Conservation (phyloP, 2,113 vertebrate species). For the Tetrao urogallus region DNA sequence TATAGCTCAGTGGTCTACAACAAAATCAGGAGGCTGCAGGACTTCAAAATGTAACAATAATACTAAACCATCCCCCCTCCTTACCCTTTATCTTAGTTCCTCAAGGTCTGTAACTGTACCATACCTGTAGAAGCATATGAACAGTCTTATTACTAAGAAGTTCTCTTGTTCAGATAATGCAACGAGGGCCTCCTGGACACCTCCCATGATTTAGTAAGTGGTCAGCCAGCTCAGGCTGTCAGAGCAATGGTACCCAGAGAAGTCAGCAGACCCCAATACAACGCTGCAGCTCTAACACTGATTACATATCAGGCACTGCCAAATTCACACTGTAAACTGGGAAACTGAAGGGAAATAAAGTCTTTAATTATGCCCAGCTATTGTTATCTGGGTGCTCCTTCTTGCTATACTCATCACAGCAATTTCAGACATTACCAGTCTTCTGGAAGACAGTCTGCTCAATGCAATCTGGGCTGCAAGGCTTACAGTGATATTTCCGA, state of each 20-base stretch:
- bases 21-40: background rate
- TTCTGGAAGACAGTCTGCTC: background rate
- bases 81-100: background rate
- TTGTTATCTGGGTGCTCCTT: background rate
- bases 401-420: background rate
- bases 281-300: background rate
- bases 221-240: background rate
- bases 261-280: fast-evolving
- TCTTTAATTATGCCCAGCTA: background rate
- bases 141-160: background rate
- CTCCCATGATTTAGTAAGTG: background rate
- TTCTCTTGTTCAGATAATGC: background rate
- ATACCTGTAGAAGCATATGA: fast-evolving
- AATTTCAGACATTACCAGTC: background rate
- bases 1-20: background rate
- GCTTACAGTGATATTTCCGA: background rate
- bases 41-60: background rate
- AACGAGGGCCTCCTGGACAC: background rate
- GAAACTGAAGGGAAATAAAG: background rate
- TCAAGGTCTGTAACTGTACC: background rate
- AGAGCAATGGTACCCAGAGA: fast-evolving
- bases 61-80: background rate
- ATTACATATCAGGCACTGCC: background rate
- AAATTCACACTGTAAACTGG: background rate
- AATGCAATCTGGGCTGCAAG: background rate